Evolutionary conservation across 2,797 vertebrate species (phyloP), one percentile per base, ranked within the genome.

Genomic region (Sebastes hopkinsi): DNA sequence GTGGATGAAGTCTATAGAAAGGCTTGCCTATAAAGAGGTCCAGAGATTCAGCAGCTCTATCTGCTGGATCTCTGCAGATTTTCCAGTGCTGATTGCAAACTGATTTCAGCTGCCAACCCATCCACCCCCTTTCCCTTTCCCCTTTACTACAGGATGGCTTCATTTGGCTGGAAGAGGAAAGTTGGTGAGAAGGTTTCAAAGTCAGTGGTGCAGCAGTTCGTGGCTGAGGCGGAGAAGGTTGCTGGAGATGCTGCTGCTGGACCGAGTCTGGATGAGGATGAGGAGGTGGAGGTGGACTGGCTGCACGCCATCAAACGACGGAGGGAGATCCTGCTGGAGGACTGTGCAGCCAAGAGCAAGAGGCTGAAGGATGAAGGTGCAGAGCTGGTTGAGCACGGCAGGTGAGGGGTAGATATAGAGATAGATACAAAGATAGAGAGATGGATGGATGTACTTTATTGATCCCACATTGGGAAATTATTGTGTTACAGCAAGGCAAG

Each of bases 161-260:
- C 98, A 3, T 99, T 99, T 87, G 96, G 97, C 8, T 99, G 98
- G 98, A 99, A 99, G 91, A 97, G 97, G 78, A 99, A 97, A 88
- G 96, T 95, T 12, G 98, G 98, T 0, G 98, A 99, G 90, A 97
- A 96, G 82, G 98, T 99, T 42, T 99, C 97, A 1, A 99, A 96
- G 89, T 93, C 93, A 3, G 96, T 90, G 9, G 96, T 96, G 12
- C 96, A 97, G 90, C 96, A 96, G 30, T 99, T 99, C 84, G 97
- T 97, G 88, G 96, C 96, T 0, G 97, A 97, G 72, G 95, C 96
- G 0, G 96, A 96, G 0, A 95, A 96, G 84, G 87, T 94, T 42
- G 38, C 38, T 27, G 89, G 81, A 50, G 94, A 91, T 1, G 94
- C 94, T 30, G 93, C 94, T 30, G 93, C 42, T 18, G 42, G 88